A percentile compares a stretch with the other conserved stretches of the same genome.
Evolutionary conservation across 2,888 invertebrate genomes (phyloP).

Genomic region (Serripes groenlandicus): DNA sequence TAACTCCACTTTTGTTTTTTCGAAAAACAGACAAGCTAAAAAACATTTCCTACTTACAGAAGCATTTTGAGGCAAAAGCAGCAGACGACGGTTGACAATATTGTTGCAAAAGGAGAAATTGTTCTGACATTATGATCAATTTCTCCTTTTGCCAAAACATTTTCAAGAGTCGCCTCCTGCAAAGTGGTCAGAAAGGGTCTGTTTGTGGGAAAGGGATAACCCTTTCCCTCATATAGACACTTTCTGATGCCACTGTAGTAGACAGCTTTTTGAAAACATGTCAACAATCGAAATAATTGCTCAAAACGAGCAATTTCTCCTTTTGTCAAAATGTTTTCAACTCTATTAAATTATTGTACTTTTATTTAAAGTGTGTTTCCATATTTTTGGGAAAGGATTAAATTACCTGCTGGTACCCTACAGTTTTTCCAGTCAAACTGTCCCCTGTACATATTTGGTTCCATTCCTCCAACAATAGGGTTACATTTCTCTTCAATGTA

Average conservation of each 20-base stretch:
- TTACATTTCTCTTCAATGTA: slow-evolving; percentile 94
- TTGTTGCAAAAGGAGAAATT: neutral
- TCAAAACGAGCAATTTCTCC: neutral
- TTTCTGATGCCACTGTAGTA: too few relatives aligned
- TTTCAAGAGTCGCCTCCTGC: neutral
- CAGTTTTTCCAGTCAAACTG: slow-evolving; percentile 94
- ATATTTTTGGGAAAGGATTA: neutral
- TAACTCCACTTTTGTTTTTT: too few relatives aligned
- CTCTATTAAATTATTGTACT: too few relatives aligned
- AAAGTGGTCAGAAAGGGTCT: too few relatives aligned
- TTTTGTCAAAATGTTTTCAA: neutral
- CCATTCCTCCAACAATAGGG: slow-evolving; percentile 97
- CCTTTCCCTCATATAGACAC: too few relatives aligned
- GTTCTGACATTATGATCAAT: neutral
- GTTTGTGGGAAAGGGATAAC: too few relatives aligned
- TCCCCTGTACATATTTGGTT: slow-evolving; percentile 98
- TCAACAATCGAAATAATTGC: too few relatives aligned
- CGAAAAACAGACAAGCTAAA: too few relatives aligned
- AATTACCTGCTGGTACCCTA: slow-evolving; percentile 88
- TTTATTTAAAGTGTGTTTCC: neutral
- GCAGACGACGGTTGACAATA: too few relatives aligned
- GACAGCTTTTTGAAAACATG: too few relatives aligned
- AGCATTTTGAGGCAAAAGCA: too few relatives aligned
- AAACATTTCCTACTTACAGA: too few relatives aligned
- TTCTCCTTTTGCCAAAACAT: neutral